Percentiles rank a stretch among this genome's conserved stretches.
These are phyloP conservation scores for Fregetta grallaria DNA, from an alignment of 2,113 vertebrate genomes.

Conservation along the genomic window DNA sequence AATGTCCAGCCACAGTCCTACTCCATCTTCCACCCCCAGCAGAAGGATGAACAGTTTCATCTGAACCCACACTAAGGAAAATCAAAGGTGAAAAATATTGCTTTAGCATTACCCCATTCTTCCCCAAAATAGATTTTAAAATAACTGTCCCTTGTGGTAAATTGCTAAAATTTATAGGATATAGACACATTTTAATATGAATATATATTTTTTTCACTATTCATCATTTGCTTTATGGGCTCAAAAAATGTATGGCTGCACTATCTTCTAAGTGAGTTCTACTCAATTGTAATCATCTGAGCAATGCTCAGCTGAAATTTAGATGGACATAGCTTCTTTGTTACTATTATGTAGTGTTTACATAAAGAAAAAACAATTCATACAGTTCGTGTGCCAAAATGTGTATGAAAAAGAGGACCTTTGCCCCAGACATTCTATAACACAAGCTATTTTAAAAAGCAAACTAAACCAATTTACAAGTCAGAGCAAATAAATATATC, in stretches of 20 bases:
- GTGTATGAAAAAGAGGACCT: neutral
- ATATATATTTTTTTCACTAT: neutral
- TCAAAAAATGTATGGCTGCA: neutral
- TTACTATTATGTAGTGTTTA: neutral
- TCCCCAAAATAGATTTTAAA: neutral
- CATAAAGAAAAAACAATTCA: neutral
- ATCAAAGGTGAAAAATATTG: neutral
- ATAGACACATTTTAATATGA: neutral
- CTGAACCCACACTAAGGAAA: neutral
- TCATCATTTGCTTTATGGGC: neutral
- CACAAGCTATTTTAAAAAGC: neutral
- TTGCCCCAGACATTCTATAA: neutral
- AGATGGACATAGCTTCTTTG: neutral
- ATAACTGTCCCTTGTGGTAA: neutral
- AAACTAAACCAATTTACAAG: neutral
- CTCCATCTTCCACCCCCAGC: neutral
- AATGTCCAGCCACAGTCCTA: neutral
- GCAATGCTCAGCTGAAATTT: neutral
- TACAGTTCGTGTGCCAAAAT: neutral
- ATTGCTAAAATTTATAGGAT: neutral
- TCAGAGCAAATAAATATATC: neutral
- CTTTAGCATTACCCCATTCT: neutral
- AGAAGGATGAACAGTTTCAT: neutral
- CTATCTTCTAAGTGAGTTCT: neutral
- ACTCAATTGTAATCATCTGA: neutral